A percentile compares a stretch with the other conserved stretches of the same genome.
Evolutionary conservation across 2,113 vertebrate genomes (phyloP).

Genomic region (Phaetusa simplex): DNA sequence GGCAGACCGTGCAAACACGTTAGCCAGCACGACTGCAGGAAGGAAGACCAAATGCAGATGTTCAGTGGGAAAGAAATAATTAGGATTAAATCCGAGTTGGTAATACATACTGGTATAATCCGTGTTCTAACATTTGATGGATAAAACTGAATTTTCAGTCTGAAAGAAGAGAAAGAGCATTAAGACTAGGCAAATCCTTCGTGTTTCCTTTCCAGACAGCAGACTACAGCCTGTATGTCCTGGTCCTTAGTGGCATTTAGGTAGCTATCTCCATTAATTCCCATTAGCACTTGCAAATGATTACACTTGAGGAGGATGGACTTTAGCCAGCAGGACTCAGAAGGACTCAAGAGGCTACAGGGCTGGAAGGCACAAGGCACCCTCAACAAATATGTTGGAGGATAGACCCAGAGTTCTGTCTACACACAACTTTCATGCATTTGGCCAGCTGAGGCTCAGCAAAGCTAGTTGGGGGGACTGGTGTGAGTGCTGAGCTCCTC

Average conservation of each 20-base stretch:
- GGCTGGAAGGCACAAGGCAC: neutral
- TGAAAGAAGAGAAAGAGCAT: neutral
- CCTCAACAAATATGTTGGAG: neutral
- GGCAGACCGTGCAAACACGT: neutral
- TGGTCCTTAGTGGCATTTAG: neutral
- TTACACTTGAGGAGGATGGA: neutral
- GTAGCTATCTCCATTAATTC: neutral
- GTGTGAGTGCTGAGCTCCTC: neutral
- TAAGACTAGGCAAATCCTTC: neutral
- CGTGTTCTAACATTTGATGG: neutral
- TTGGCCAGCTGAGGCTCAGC: neutral
- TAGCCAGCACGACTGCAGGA: neutral
- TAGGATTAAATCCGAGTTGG: neutral
- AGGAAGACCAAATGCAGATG: neutral
- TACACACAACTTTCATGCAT: neutral
- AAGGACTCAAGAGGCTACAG: neutral
- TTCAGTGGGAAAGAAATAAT: neutral
- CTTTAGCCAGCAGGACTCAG: neutral
- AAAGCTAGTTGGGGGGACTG: neutral
- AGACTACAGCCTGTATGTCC: neutral
- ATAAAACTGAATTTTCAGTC: neutral
- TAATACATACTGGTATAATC: neutral
- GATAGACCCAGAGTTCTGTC: neutral
- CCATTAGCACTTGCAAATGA: neutral
- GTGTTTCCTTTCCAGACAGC: neutral